phyloP scores from a whole-genome alignment of 2,797 vertebrate species.

The Arremon aurantiirostris region DNA sequence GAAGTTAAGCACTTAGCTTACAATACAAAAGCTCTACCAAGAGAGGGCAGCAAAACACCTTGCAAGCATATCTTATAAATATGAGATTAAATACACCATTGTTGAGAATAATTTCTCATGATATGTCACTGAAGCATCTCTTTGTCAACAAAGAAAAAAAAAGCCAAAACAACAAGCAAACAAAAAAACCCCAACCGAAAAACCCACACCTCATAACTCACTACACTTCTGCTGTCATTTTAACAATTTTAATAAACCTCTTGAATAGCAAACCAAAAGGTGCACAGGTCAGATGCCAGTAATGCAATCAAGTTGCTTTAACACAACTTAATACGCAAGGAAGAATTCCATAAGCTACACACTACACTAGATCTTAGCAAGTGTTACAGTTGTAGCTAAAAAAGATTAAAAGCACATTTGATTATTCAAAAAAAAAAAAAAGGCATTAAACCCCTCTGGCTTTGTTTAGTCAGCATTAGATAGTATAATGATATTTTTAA shows the following conservation, averaged over 20 bases:
- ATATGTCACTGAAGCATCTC: not conserved
- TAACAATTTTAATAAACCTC: not conserved
- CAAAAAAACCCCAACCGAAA: not conserved
- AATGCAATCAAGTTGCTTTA: not conserved
- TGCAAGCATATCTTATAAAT: not conserved
- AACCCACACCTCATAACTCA: not conserved
- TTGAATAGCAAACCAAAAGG: not conserved
- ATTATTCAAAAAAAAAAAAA: not conserved
- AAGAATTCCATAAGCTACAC: not conserved
- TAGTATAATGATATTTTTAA: not conserved
- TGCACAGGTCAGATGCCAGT: not conserved
- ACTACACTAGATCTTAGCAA: not conserved
- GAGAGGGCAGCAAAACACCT: constrained; percentile 53
- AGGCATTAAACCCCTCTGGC: not conserved
- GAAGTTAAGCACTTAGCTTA: not conserved
- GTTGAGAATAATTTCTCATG: not conserved
- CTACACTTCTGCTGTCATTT: not conserved
- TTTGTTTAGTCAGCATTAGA: not conserved
- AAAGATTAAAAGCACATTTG: not conserved
- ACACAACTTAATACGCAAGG: not conserved
- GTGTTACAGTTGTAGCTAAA: not conserved
- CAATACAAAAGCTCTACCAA: not conserved
- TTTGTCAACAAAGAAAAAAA: not conserved
- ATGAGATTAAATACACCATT: not conserved
- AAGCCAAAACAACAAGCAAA: not conserved